phyloP scores from a whole-genome alignment of 2,113 vertebrate species.

The Panthera leo region DNA sequence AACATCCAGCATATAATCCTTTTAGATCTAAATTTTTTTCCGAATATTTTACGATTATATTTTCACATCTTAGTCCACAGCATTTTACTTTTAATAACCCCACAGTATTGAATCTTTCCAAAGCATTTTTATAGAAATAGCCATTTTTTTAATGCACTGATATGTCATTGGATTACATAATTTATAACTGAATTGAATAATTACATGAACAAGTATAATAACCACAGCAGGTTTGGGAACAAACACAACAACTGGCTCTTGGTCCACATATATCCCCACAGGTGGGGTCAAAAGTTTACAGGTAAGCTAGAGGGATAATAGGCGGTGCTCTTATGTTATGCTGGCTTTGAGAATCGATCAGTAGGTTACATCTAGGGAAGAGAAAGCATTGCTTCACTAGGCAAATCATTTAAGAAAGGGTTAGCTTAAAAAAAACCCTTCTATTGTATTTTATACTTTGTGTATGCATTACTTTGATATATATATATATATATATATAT shows the following conservation, averaged over 20 bases:
- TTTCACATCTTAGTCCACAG: not conserved
- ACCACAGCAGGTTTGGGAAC: not conserved
- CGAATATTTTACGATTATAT: not conserved
- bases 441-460: not conserved
- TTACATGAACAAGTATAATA: not conserved
- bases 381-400: not conserved
- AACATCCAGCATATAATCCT: not conserved
- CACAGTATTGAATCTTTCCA: not conserved
- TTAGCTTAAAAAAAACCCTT: not conserved
- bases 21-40: not conserved
- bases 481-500: not conserved
- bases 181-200: not conserved
- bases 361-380: not conserved
- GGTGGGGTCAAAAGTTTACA: not conserved
- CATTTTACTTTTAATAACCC: not conserved
- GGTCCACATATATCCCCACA: not conserved
- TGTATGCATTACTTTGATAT: not conserved
- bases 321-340: not conserved
- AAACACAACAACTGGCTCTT: not conserved
- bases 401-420: not conserved
- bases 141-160: not conserved
- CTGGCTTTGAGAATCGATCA: not conserved
- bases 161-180: not conserved
- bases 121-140: conserved; percentile 26
- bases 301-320: not conserved